Evolutionary conservation across 2,113 vertebrate species (phyloP), one percentile per base, ranked within the genome.

Genomic region (Pangasianodon hypophthalmus): DNA sequence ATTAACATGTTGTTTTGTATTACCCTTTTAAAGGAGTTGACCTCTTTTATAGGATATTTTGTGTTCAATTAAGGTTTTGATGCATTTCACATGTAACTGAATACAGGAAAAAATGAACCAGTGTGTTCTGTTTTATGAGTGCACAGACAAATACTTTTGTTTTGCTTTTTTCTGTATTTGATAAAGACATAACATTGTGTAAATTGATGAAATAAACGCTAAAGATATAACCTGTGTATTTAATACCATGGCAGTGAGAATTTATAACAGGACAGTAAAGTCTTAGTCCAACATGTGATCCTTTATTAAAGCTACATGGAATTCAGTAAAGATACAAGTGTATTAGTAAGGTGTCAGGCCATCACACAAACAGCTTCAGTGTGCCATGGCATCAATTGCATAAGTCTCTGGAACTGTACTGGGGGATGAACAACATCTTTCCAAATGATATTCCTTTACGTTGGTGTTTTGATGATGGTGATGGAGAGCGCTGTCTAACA

Each of bases 91-190:
- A 90, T 90, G 86, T 86, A 83, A 69, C 87, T 88, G 64, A 90
- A 87, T 84, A 64, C 88, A 62, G 84, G 86, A 83, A 71, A 32
- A 75, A 80, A 67, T 54, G 71, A 82, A 87, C 52, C 64, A 41
- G 77, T 85, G 90, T 89, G 90, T 90, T 86, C 88, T 86, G 84
- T 89, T 91, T 90, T 88, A 85, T 64, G 85, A 88, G 91, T 92
- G 92, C 87, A 92, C 84, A 84, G 82, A 84, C 56, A 92, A 89
- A 82, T 67, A 71, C 37, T 89, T 87, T 79, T 90, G n/a, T 81
- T 89, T 86, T 62, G 73, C 58, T 90, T 87, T 87, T 91, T 91
- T 88, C 91, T 90, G 92, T 92, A 92, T 92, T 92, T 91, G 92
- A 92, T 91, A 91, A 92, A 91, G 87, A 88, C 88, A 88, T 91